Evolutionary conservation across 2,113 vertebrate species (phyloP), one percentile per base, ranked within the genome.

Genomic region (Melanerpes formicivorus): DNA sequence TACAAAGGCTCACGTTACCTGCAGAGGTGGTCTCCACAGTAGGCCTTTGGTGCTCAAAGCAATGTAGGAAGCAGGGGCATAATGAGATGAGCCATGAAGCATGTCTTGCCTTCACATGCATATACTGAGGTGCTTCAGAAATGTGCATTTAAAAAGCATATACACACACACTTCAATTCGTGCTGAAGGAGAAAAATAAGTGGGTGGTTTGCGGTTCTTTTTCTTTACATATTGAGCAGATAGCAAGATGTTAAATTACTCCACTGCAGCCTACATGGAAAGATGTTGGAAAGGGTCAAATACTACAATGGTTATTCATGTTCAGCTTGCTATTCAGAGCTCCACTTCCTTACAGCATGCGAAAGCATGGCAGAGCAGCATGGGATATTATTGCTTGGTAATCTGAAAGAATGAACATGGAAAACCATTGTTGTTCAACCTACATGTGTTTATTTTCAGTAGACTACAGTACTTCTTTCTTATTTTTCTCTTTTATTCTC

Each of bases 401-500:
- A 95, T 82, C 95, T 95, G 93, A 94, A 97, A 97, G 73, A 92
- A 89, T 95, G 97, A 98, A 98, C 98, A 98, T 98, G 97, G 97
- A 98, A 97, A 98, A 97, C 98, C 98, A 98, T 98, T 96, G 95
- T 90, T 95, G 92, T 97, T 97, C 97, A 97, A 97, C 96, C 97
- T 97, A 97, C 96, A 96, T 96, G 97, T 98, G 96, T 98, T 97
- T 96, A 92, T 98, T 97, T 98, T 97, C 93, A 94, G 97, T 98
- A 95, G 97, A 97, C 93, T 96, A 95, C 95, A 96, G 95, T 97
- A 98, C 96, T 98, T 97, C 93, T 98, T 97, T 98, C 98, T 98
- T 98, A 98, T 98, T 98, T 98, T 96, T 98, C 97, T 98, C 98
- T 98, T 97, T 97, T 97, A 96, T 97, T 98, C 97, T 98, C 97